Evolutionary conservation across 2,888 invertebrate species (phyloP).

Genomic region (Adelphocoris suturalis): DNA sequence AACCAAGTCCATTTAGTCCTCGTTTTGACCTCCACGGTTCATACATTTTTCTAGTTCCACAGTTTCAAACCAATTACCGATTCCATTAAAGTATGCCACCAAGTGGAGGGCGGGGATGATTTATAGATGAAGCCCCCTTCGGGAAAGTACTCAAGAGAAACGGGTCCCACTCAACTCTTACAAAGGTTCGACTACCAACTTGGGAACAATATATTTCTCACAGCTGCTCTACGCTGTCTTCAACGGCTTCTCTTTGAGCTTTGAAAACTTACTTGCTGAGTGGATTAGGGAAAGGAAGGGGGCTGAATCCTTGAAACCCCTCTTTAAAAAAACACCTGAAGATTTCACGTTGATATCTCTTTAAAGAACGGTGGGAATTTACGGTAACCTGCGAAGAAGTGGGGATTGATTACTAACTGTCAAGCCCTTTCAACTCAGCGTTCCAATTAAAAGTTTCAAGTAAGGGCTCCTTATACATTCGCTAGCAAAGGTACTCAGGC

Average conservation of each 20-base stretch:
- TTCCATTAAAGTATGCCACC: slow-evolving; percentile 6
- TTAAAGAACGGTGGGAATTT: background rate
- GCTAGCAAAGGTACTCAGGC: background rate
- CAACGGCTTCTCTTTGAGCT: slow-evolving; percentile 24
- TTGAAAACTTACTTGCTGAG: slow-evolving; percentile 4
- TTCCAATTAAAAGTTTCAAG: background rate
- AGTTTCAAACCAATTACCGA: background rate
- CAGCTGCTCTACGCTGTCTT: background rate
- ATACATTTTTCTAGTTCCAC: background rate
- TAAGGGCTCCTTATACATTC: slow-evolving; percentile 8
- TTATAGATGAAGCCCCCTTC: slow-evolving; percentile 11
- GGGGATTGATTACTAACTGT: slow-evolving; percentile 11
- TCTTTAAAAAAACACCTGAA: slow-evolving; percentile 22
- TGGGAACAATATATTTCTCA: slow-evolving; percentile 12
- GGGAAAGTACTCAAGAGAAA: background rate
- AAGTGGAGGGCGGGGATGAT: background rate
- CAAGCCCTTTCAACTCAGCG: background rate
- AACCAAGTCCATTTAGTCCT: background rate
- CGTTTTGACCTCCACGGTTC: background rate
- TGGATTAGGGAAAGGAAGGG: background rate
- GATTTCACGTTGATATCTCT: background rate
- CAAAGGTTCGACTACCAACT: background rate
- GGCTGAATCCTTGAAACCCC: background rate
- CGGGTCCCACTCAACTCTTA: slow-evolving; percentile 13
- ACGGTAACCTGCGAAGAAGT: background rate